These are phyloP conservation scores for Aphyosemion australe DNA, from an alignment of 2,113 vertebrate genomes.

Conservation along the genomic window DNA sequence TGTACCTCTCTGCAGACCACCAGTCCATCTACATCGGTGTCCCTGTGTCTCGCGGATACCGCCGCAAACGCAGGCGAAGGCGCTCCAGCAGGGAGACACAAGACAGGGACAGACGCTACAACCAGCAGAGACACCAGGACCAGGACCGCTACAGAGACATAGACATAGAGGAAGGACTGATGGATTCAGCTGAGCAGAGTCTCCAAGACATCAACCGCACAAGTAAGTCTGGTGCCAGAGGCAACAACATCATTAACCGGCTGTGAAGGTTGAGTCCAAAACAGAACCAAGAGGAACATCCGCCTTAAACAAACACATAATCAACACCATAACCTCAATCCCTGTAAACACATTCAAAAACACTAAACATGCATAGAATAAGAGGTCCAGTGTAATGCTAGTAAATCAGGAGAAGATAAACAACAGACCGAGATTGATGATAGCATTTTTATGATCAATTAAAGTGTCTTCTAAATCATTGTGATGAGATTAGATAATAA, in stretches of 20 bases:
- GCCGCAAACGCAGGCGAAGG: conserved; percentile 85
- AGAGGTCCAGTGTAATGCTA: no score
- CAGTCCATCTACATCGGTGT: conserved; percentile 91
- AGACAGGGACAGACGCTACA: conserved; percentile 67
- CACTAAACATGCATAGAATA: no score
- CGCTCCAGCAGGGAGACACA: conserved; percentile 77
- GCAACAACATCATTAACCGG: neutral
- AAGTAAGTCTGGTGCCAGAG: conserved; percentile 78
- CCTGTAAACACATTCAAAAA: no score
- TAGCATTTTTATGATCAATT: no score
- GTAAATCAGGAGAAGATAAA: no score
- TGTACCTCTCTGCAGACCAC: conserved; percentile 75
- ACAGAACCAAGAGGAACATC: neutral
- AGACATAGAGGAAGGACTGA: conserved; percentile 70
- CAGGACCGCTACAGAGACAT: conserved; percentile 70
- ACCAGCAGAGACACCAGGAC: conserved; percentile 68
- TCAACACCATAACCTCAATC: no score
- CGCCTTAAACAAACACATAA: no score
- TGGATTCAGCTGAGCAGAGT: conserved; percentile 68
- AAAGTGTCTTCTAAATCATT: no score
- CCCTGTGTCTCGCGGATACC: conserved; percentile 84
- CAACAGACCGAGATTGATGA: no score
- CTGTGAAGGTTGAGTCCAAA: neutral
- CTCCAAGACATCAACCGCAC: conserved; percentile 81
- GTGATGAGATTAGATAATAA: no score